phyloP scores from a whole-genome alignment of 92 coral and sea anemone genomes.

The Epizoanthus scotinus region DNA sequence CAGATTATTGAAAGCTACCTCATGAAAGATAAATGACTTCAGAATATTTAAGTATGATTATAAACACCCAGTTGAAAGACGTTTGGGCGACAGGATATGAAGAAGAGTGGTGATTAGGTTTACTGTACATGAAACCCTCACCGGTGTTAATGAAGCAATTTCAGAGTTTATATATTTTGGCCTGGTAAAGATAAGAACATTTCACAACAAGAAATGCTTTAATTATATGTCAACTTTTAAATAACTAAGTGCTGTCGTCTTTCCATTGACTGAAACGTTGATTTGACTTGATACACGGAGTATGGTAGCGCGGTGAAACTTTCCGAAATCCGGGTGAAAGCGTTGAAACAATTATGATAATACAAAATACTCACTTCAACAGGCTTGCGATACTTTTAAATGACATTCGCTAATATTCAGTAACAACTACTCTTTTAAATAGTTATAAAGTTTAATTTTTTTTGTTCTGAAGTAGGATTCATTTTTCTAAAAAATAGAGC shows the following conservation, averaged over 20 bases:
- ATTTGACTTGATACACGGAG: neutral
- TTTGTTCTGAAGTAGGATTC: too few relatives aligned
- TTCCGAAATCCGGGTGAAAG: too few relatives aligned
- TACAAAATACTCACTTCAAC: too few relatives aligned
- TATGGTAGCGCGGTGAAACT: conserved; percentile 4
- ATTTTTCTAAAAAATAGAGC: too few relatives aligned
- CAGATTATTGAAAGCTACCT: conserved; percentile 15
- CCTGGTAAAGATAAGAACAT: neutral
- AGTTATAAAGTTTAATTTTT: too few relatives aligned
- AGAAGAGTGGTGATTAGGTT: neutral
- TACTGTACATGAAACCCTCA: neutral
- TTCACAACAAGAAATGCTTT: neutral
- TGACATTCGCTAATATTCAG: too few relatives aligned
- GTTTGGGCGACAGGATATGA: neutral
- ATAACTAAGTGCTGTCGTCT: neutral
- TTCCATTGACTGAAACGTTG: neutral
- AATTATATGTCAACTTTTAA: neutral
- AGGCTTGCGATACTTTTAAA: too few relatives aligned
- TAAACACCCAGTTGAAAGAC: neutral
- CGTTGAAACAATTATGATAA: too few relatives aligned
- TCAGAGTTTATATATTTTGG: neutral
- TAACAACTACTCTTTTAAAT: too few relatives aligned
- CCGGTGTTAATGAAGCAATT: neutral
- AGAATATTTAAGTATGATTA: neutral
- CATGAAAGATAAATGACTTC: conserved; percentile 35